Evolutionary conservation across 2,888 invertebrate species (phyloP), one percentile per base, ranked within the genome.

Genomic region (Tortrix viridana): DNA sequence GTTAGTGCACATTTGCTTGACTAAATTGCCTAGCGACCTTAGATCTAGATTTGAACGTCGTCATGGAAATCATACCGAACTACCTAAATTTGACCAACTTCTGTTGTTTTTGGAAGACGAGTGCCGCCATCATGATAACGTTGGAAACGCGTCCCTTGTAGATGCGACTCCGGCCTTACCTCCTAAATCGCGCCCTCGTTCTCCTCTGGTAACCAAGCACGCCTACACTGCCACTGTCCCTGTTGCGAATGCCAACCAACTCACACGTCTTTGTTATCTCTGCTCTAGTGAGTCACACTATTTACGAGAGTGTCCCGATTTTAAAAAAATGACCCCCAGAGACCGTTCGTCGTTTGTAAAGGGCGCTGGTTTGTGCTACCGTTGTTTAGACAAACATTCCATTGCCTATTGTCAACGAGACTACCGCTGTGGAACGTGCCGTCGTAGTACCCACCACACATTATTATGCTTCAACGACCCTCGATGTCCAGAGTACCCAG

Each of bases 41-140:
- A 55, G 46, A 16, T 46, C 55, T 1, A 20, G 54, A 44, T 54
- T 54, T 43, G 54, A 54, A 19, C 44, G 44, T 5, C 44, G 44
- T n/a, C 19, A 20, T 19, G 44, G 44, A n/a, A 12, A 19, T 12
- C 44, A 46, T 12, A 46, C 6, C 3, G 44, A 18, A 9, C 44
- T 46, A 6, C 44, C 44, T 9, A 18, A 14, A 18, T 46, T 46
- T 12, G 44, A 46, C 3, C 14, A 46, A 12, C 5, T 46, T 4
- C 14, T 46, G 9, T 0, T n/a, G 2, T 46, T 46, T 19, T 46
- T 46, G 20, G 44, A 46, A 19, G 44, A 46, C 3, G 19, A 46
- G n/a, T 46, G 44, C 20, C 44, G 44, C 9, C 44, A 46, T 19
- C 19, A 19, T 20, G 44, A 46, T 46, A 46, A 46, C 46, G 26